phyloP scores from a whole-genome alignment of 2,113 vertebrate species.

The Gorsachius goisagi region DNA sequence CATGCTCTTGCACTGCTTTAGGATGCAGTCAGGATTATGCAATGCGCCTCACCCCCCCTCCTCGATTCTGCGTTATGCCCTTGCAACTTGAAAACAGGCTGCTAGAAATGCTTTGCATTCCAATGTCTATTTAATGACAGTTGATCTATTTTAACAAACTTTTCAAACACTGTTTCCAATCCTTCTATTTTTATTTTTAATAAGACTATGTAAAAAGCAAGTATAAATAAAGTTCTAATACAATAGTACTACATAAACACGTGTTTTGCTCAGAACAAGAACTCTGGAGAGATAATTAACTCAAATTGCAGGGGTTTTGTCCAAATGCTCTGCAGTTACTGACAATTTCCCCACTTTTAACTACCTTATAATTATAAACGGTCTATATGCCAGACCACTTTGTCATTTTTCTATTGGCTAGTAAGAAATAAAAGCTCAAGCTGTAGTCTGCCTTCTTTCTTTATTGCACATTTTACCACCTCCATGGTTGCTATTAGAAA shows the following conservation, averaged over 20 bases:
- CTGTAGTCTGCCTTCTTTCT: background rate
- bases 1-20: background rate
- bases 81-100: background rate
- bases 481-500: background rate
- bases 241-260: constrained; percentile 26
- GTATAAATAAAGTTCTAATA: constrained; percentile 33
- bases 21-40: background rate
- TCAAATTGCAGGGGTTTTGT: constrained; percentile 56
- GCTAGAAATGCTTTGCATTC: background rate
- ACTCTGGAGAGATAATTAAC: constrained; percentile 49
- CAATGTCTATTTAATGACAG: background rate
- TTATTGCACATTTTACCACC: background rate
- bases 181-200: constrained; percentile 52
- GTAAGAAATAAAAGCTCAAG: constrained; percentile 33
- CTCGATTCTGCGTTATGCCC: background rate
- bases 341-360: constrained; percentile 55
- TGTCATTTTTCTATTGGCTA: constrained; percentile 23
- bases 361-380: constrained; percentile 53
- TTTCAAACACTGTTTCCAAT: constrained; percentile 27
- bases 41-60: background rate
- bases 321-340: constrained; percentile 41
- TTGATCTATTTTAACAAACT: constrained; percentile 31
- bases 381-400: constrained; percentile 3
- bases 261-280: constrained; percentile 43
- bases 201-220: constrained; percentile 31